These are phyloP conservation scores for Litocranius walleri DNA, from an alignment of 2,113 vertebrate species.

Conservation along the genomic window DNA sequence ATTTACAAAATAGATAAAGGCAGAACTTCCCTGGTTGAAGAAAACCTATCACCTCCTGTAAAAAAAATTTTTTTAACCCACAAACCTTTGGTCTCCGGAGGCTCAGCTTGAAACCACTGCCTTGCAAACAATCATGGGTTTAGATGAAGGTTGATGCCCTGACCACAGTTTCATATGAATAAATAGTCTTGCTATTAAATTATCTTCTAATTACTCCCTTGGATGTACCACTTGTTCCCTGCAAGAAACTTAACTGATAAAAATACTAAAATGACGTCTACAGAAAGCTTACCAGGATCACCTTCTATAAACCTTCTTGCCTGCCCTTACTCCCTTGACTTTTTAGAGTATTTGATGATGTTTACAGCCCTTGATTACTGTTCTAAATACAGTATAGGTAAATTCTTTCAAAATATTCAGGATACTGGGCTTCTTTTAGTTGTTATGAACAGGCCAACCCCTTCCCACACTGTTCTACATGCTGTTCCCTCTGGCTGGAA, in stretches of 20 bases:
- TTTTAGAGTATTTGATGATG: not conserved
- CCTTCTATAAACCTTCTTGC: not conserved
- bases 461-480: not conserved
- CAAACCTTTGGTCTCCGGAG: not conserved
- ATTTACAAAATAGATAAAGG: not conserved
- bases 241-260: not conserved
- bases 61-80: not conserved
- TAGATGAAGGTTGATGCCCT: not conserved
- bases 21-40: not conserved
- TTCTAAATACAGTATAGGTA: not conserved
- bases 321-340: not conserved
- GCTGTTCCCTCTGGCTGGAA: not conserved
- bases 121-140: not conserved
- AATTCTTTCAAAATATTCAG: not conserved
- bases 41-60: not conserved
- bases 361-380: not conserved
- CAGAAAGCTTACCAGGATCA: not conserved
- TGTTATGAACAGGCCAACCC: not conserved
- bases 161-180: not conserved
- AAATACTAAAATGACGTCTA: not conserved
- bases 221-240: not conserved
- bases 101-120: not conserved
- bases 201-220: not conserved
- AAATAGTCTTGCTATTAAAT: not conserved
- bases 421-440: not conserved